These are phyloP conservation scores for Hemistola chrysoprasaria DNA, from an alignment of 2,888 invertebrate genomes.

Conservation along the genomic window DNA sequence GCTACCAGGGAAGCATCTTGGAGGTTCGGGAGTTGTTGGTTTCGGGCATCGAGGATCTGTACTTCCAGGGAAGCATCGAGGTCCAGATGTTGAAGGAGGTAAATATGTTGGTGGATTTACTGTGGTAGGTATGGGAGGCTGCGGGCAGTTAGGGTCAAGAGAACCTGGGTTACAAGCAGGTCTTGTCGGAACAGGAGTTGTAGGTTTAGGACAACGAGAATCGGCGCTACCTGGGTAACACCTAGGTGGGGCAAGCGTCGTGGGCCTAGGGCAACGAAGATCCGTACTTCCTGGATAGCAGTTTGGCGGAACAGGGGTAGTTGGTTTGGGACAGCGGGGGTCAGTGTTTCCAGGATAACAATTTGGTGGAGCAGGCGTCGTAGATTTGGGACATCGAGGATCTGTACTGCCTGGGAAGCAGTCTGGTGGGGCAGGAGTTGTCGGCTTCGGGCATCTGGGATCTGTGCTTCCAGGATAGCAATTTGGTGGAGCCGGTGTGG, in stretches of 20 bases:
- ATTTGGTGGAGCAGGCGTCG: slow-evolving; percentile 19
- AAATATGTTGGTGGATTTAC: too few species aligned
- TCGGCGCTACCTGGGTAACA: slow-evolving; percentile 53
- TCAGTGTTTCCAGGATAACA: slow-evolving; percentile 41
- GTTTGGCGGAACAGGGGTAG: slow-evolving; percentile 20
- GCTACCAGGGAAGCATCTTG: slow-evolving; percentile 34
- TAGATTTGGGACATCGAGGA: slow-evolving; percentile 32
- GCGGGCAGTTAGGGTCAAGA: slow-evolving; percentile 44
- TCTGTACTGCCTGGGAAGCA: slow-evolving; percentile 32
- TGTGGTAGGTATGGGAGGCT: slow-evolving; percentile 34
- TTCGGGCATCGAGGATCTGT: slow-evolving; percentile 38
- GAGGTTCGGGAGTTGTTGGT: slow-evolving; percentile 28
- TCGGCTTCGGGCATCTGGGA: slow-evolving; percentile 51
- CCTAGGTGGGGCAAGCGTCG: neutral
- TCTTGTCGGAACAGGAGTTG: slow-evolving; percentile 40
- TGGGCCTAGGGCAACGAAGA: slow-evolving; percentile 28
- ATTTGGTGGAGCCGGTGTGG: slow-evolving; percentile 22
- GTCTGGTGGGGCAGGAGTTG: slow-evolving; percentile 22
- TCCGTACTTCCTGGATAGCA: slow-evolving; percentile 49
- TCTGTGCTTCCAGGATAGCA: slow-evolving; percentile 50
- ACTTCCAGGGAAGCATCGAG: too few species aligned
- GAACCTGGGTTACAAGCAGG: slow-evolving; percentile 37
- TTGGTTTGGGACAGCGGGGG: slow-evolving; percentile 43
- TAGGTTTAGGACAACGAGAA: slow-evolving; percentile 44
- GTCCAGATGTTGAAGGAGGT: too few species aligned